Conservation (phyloP, 2,888 invertebrate genomes). For the Glomeris marginata region DNA sequence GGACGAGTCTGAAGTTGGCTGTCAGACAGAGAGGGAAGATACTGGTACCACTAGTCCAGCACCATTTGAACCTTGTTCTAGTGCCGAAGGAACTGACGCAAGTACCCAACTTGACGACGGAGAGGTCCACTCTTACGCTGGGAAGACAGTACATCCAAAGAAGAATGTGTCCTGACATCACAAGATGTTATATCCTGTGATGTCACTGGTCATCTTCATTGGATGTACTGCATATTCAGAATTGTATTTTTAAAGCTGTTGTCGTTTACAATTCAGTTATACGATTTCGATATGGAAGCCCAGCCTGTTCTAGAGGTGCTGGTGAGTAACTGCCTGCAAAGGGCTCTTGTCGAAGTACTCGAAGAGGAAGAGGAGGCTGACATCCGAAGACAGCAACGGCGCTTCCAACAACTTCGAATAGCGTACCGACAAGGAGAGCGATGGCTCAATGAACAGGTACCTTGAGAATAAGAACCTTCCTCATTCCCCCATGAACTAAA, state of each 20-base stretch:
- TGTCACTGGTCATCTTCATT: not conserved
- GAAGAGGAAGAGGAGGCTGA: slow-evolving; percentile 83
- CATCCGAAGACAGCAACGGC: slow-evolving; percentile 59
- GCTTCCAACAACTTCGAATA: slow-evolving; percentile 54
- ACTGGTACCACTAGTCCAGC: slow-evolving; percentile 48
- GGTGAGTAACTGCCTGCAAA: slow-evolving; percentile 77
- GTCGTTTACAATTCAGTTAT: slow-evolving; percentile 42
- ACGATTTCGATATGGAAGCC: slow-evolving; percentile 84
- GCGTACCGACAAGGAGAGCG: slow-evolving; percentile 68
- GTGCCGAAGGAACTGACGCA: slow-evolving; percentile 62
- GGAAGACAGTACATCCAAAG: slow-evolving; percentile 15
- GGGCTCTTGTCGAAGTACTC: slow-evolving; percentile 72
- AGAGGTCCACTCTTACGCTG: no score
- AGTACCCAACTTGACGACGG: slow-evolving; percentile 78
- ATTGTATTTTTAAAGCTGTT: not conserved
- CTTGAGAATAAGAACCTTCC: not conserved
- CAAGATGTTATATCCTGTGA: not conserved
- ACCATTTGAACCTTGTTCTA: slow-evolving; percentile 59
- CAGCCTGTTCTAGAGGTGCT: slow-evolving; percentile 76
- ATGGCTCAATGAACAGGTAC: slow-evolving; percentile 57
- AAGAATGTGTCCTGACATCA: not conserved
- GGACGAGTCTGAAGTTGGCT: slow-evolving; percentile 54
- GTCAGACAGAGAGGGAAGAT: slow-evolving; percentile 74
- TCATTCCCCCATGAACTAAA: no score
- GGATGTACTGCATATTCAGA: not conserved